These are phyloP conservation scores for Marisa cornuarietis DNA, from an alignment of 1,140 invertebrate genomes.

Conservation along the genomic window DNA sequence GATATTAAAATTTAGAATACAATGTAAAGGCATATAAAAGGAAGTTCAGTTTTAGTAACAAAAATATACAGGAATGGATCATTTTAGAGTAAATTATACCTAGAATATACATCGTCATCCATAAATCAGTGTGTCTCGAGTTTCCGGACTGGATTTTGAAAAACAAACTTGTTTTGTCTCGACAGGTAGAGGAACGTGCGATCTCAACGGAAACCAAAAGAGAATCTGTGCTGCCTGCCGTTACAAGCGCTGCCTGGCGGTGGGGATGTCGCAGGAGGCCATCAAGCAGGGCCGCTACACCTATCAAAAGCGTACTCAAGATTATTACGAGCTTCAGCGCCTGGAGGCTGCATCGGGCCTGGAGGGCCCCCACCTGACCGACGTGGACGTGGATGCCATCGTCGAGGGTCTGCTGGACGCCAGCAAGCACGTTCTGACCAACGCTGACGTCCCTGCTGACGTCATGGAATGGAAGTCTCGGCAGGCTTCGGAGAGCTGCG, in stretches of 20 bases:
- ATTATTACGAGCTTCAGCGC: too few species aligned
- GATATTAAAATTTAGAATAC: too few species aligned
- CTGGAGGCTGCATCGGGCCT: background rate
- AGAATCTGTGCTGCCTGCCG: conserved; percentile 17
- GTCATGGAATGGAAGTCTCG: background rate
- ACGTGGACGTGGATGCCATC: background rate
- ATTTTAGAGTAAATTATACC: too few species aligned
- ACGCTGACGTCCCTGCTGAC: conserved; percentile 4
- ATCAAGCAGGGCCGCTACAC: background rate
- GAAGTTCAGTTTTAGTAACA: too few species aligned
- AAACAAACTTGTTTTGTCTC: too few species aligned
- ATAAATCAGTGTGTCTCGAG: too few species aligned
- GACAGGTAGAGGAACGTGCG: too few species aligned
- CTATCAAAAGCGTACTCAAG: too few species aligned
- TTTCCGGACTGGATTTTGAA: too few species aligned
- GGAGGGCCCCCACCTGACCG: background rate
- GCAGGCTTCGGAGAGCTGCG: background rate
- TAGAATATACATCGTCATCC: too few species aligned
- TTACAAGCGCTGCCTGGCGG: background rate
- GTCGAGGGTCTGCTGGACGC: conserved; percentile 1
- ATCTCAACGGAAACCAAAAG: background rate
- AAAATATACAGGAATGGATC: too few species aligned
- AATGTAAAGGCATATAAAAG: too few species aligned
- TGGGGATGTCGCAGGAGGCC: background rate
- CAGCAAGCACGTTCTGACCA: background rate